These are phyloP conservation scores for Sebastes diploproa DNA, from an alignment of 2,797 vertebrate genomes.

Conservation along the genomic window DNA sequence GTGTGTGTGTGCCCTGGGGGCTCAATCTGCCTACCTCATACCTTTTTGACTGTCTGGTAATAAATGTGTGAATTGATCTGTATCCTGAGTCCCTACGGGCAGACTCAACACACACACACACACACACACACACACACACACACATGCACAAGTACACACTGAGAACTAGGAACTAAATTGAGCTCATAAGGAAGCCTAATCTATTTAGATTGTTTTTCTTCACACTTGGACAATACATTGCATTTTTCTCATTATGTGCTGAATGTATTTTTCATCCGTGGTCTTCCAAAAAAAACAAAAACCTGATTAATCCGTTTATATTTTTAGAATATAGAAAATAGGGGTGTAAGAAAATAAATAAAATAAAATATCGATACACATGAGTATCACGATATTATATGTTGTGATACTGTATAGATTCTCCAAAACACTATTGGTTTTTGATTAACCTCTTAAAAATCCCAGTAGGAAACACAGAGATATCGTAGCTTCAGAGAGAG, in stretches of 20 bases:
- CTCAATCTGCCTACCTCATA: constrained; percentile 62
- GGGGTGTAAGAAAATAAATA: too few species aligned
- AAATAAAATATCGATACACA: too few species aligned
- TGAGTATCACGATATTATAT: too few species aligned
- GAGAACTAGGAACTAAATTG: constrained; percentile 1
- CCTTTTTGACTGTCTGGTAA: constrained; percentile 63
- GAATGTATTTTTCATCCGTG: background rate
- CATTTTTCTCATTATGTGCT: background rate
- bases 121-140: background rate
- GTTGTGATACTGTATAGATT: too few species aligned
- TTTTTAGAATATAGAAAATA: background rate
- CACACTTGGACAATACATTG: background rate
- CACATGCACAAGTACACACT: background rate
- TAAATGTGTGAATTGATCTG: constrained; percentile 74
- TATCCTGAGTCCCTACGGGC: constrained; percentile 49
- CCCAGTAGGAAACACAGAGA: too few species aligned
- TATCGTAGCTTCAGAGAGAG: too few species aligned
- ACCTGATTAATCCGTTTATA: background rate
- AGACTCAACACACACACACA: background rate
- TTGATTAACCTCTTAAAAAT: too few species aligned
- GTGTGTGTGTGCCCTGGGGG: constrained; percentile 25
- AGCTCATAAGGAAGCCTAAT: constrained; percentile 5
- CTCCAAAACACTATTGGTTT: too few species aligned
- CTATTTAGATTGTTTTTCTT: constrained; percentile 2
- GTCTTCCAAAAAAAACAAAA: background rate